These are phyloP conservation scores for Eciton burchellii DNA, from an alignment of 1,140 invertebrate species.

Conservation along the genomic window DNA sequence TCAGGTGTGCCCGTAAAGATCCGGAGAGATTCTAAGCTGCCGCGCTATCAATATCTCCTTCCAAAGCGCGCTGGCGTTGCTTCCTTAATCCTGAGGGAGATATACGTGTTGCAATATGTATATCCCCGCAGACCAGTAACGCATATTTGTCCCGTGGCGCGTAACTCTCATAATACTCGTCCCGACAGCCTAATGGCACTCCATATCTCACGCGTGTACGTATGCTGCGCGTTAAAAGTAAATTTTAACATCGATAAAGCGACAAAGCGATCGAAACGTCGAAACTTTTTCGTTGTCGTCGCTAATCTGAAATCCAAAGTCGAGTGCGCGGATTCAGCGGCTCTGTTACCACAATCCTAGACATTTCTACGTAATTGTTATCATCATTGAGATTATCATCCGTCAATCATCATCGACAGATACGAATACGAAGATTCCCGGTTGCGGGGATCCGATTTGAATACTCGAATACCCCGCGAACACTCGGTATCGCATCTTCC, in stretches of 20 bases:
- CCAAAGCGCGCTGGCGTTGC: conserved; percentile 20
- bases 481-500: too few relatives aligned
- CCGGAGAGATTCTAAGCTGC: conserved; percentile 14
- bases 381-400: too few relatives aligned
- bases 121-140: conserved; percentile 52
- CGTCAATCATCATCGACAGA: too few relatives aligned
- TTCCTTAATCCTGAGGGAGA: conserved; percentile 48
- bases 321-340: too few relatives aligned
- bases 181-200: conserved; percentile 49
- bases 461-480: too few relatives aligned
- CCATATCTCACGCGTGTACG: conserved; percentile 8
- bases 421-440: too few relatives aligned
- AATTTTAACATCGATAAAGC: conserved; percentile 34
- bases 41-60: conserved; percentile 54
- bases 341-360: too few relatives aligned
- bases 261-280: not conserved
- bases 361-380: too few relatives aligned
- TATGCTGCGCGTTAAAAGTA: not conserved
- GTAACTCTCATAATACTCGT: conserved; percentile 57
- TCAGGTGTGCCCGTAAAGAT: conserved; percentile 11
- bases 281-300: not conserved
- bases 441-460: too few relatives aligned
- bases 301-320: not conserved
- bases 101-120: conserved; percentile 55
- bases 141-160: conserved; percentile 52